Evolutionary conservation across 2,113 vertebrate species (phyloP), one percentile per base, ranked within the genome.

Genomic region (Halichoeres trimaculatus): DNA sequence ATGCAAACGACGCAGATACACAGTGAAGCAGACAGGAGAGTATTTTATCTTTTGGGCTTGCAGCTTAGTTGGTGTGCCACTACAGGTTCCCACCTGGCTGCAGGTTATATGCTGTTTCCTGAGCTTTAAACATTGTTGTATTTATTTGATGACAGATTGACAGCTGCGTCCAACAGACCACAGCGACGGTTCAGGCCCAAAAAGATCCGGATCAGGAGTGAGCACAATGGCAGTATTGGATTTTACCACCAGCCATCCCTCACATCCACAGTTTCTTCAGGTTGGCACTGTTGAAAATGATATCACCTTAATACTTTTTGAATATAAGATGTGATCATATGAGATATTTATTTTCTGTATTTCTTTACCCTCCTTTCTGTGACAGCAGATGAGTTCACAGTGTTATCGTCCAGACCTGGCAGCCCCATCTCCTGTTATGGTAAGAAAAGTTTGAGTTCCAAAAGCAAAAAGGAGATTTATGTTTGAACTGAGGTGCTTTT

Each of bases 111-210:
- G n/a, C 6, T 30, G 30, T 6, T 30, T 6, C 30, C 6, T 30
- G 3, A 30, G 30, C 30, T 30, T 6, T 30, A 3, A 30, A 30
- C 6, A 6, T 30, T 30, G 30, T 30, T 30, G 30, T 6, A 30
- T 30, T 30, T 30, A 30, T 30, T 57, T 5, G 2, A 2, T 3
- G 14, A 23, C 90, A 98, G 97, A 76, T 93, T 97, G 84, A 88
- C 92, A 0, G 78, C 91, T 40, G 92, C 94, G 22, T 95, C 94
- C 38, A 93, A 83, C 64, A 78, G 86, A 74, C 94, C 95, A 34
- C 94, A 84, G 62, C 90, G 90, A 20, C 93, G 96, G 13, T 95
- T 93, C 74, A 91, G 90, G 53, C 83, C 95, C 65, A 95, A 86
- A 81, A 93, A 94, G 17, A 80, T 91, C 47, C 85, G 67, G 34